Evolutionary conservation across 2,888 invertebrate genomes (phyloP), one percentile per base, ranked within the genome.

Genomic region (Scaptomyza reducta): DNA sequence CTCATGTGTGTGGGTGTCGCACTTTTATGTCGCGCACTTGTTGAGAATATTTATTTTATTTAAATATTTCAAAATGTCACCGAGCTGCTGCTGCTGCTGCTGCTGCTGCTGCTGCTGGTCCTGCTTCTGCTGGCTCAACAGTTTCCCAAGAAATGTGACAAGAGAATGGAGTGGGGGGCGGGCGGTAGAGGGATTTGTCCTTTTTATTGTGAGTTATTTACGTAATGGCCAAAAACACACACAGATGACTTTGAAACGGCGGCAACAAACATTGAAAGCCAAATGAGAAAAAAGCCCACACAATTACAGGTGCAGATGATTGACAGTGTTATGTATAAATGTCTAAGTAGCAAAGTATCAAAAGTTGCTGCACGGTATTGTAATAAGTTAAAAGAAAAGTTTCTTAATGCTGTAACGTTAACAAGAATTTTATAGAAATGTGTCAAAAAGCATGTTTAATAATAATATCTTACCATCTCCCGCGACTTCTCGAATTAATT

Each of bases 41-140:
- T 79, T 82, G 86, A 85, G 81, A 81, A 81, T 81, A 85, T 81
- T 86, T 82, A 85, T 85, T 85, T 81, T 79, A 71, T 77, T 86
- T 79, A 74, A 86, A 81, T 77, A 83, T 79, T 77, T 70, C 55
- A 68, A 79, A 73, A 67, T 65, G 61, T 55, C 64, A 74, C 69
- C 49, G 29, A 76, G 46, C 38, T 67, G 61, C 57, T 56, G 54
- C 27, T 29, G 29, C 29, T 10, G 1, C 9, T 7, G 29, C 29
- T 10, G 9, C 29, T 29, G 27, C 27, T 6, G 49, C 9, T 3
- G 6, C 29, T 1, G 29, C 29, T 10, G 9, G 9, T 29, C 1
- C 27, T 6, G 49, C 29, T 9, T 1, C 27, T 31, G 63, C 57
- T 61, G 54, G 47, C 59, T 55, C 69, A 60, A 62, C 47, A 62